Evolutionary conservation across 2,888 invertebrate genomes (phyloP), one percentile per base, ranked within the genome.

Genomic region (Helicoverpa assulta): DNA sequence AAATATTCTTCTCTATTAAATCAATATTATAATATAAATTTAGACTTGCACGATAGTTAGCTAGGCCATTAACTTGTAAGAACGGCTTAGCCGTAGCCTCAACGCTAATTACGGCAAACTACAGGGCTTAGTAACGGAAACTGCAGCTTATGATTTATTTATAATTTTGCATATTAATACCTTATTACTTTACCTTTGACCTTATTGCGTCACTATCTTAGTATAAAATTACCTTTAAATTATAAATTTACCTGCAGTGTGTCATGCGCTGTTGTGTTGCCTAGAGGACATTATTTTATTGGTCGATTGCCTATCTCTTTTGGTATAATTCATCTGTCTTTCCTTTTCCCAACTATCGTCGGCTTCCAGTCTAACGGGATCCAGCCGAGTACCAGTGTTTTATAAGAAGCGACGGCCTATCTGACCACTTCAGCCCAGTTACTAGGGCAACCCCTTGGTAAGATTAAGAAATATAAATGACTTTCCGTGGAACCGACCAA

Each of bases 111-210:
- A 73, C 37, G 8, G n/a, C 19, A 21, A 58, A 51, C 16, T 43
- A 56, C 16, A 14, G 10, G 14, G 40, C n/a, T 54, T 43, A 52
- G 12, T 8, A 43, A 58, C 40, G 60, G 19, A 50, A 75, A 54
- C n/a, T n/a, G 43, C 26, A 37, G 53, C 60, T 51, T 61, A 68
- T 56, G 50, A 75, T 73, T 75, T 55, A 72, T 72, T 73, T 74
- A 67, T 37, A 74, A 72, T 43, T 50, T 47, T 50, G 53, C 40
- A n/a, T 50, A 18, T 73, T 50, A 73, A 67, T 74, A 75, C 50
- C 16, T 12, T 40, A 75, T 71, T 54, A 58, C 58, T 66, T 33
- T 67, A 65, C 67, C 63, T 64, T 56, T 67, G 73, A 68, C 67
- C 59, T 73, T 59, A 55, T 74, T 72, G 58, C 71, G 43, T 55